A percentile compares a stretch with the other conserved stretches of the same genome.
phyloP scores from a whole-genome alignment of 2,113 vertebrate genomes.

The Scophthalmus maximus region DNA sequence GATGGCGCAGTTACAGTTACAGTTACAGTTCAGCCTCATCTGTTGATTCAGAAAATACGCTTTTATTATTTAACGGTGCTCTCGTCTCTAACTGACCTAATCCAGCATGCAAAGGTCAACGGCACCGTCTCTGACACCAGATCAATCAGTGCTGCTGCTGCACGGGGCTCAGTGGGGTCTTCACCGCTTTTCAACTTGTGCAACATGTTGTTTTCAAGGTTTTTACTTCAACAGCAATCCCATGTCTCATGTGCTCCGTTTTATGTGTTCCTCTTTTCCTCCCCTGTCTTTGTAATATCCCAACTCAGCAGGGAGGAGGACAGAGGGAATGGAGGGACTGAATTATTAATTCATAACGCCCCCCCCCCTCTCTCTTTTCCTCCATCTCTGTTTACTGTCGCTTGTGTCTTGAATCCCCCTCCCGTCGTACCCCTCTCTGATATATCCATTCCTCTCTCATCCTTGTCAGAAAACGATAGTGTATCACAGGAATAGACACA shows the following conservation, averaged over 20 bases:
- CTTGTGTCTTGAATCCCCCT: slow-evolving; percentile 24
- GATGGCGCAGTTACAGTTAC: too few relatives aligned
- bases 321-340: slow-evolving; percentile 48
- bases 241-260: too few relatives aligned
- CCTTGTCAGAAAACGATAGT: neutral
- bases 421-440: slow-evolving; percentile 9
- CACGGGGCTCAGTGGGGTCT: neutral
- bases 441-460: neutral
- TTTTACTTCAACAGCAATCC: too few relatives aligned
- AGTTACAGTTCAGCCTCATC: too few relatives aligned
- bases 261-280: neutral
- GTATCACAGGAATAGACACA: neutral
- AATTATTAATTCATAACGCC: slow-evolving; percentile 68
- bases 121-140: neutral
- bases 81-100: neutral
- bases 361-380: slow-evolving; percentile 19
- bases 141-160: neutral
- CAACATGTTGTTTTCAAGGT: too few relatives aligned
- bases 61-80: neutral
- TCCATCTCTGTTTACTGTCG: slow-evolving; percentile 47
- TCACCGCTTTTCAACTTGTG: neutral
- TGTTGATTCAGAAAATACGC: neutral
- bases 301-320: slow-evolving; percentile 43
- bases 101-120: neutral
- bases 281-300: slow-evolving; percentile 54